Percentiles rank a stretch among this genome's conserved stretches.
phyloP scores from a whole-genome alignment of 2,797 vertebrate genomes.

The Gobionotothen gibberifrons region DNA sequence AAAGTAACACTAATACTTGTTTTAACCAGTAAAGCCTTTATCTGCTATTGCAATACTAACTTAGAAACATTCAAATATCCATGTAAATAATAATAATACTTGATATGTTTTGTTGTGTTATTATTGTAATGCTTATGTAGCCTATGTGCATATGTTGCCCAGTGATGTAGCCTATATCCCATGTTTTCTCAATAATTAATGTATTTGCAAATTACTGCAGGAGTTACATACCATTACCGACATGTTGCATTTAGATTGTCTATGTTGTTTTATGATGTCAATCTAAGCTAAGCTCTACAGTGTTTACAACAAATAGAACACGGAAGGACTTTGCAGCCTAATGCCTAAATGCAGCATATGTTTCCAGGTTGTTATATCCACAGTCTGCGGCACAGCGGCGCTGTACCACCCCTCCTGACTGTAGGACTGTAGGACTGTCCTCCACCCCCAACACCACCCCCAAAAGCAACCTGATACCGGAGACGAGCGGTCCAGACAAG shows the following conservation, averaged over 20 bases:
- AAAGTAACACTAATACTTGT: constrained; percentile 30
- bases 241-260: not conserved
- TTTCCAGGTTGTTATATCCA: constrained; percentile 46
- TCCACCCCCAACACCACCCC: constrained; percentile 68
- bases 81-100: not conserved
- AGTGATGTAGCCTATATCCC: too few relatives aligned
- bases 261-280: not conserved
- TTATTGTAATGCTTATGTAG: too few relatives aligned
- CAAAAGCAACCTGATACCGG: constrained; percentile 79
- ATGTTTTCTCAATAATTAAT: not conserved
- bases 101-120: too few relatives aligned
- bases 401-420: constrained; percentile 47
- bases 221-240: not conserved
- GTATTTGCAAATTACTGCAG: not conserved
- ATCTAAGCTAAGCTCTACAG: not conserved
- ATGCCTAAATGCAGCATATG: constrained; percentile 30
- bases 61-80: not conserved
- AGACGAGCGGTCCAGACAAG: constrained; percentile 81
- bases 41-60: not conserved
- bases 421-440: constrained; percentile 45
- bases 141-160: too few relatives aligned
- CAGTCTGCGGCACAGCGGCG: constrained; percentile 77
- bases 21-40: constrained; percentile 17
- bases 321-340: not conserved
- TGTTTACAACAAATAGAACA: not conserved